phyloP scores from a whole-genome alignment of 2,797 vertebrate species.

The Hoplostethus atlanticus region DNA sequence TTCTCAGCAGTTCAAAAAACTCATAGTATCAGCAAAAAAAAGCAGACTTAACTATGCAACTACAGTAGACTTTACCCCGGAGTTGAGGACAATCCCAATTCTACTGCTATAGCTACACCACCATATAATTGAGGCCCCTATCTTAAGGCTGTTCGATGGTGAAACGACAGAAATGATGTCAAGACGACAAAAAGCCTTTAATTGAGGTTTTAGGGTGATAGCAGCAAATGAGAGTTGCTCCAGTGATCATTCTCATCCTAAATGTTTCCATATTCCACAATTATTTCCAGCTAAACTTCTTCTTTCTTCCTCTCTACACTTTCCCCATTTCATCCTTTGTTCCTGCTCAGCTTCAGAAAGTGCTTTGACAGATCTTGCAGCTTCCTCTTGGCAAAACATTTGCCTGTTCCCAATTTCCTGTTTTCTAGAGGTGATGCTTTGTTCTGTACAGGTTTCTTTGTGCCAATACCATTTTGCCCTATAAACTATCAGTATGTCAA shows the following conservation, averaged over 20 bases:
- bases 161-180: too few relatives aligned
- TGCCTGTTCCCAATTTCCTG: slow-evolving; percentile 1
- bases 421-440: slow-evolving; percentile 3
- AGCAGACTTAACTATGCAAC: slow-evolving; percentile 57
- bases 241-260: slow-evolving; percentile 4
- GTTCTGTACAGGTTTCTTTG: slow-evolving; percentile 12
- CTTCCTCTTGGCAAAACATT: slow-evolving; percentile 3
- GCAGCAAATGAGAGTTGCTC: slow-evolving; percentile 1
- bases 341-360: background rate
- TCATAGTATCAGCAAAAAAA: slow-evolving; percentile 67
- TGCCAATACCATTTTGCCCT: slow-evolving; percentile 19
- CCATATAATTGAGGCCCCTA: background rate
- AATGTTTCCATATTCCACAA: background rate
- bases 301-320: too few relatives aligned
- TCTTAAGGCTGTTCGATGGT: background rate
- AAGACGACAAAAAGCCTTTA: background rate
- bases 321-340: too few relatives aligned
- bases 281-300: background rate
- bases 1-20: slow-evolving; percentile 72
- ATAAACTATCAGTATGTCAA: slow-evolving; percentile 45
- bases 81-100: slow-evolving; percentile 30
- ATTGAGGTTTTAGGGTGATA: background rate
- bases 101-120: background rate
- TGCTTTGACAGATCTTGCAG: slow-evolving; percentile 1
- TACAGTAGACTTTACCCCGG: slow-evolving; percentile 41